phyloP scores from a whole-genome alignment of 2,888 invertebrate species.

The Schizaphis graminum region DNA sequence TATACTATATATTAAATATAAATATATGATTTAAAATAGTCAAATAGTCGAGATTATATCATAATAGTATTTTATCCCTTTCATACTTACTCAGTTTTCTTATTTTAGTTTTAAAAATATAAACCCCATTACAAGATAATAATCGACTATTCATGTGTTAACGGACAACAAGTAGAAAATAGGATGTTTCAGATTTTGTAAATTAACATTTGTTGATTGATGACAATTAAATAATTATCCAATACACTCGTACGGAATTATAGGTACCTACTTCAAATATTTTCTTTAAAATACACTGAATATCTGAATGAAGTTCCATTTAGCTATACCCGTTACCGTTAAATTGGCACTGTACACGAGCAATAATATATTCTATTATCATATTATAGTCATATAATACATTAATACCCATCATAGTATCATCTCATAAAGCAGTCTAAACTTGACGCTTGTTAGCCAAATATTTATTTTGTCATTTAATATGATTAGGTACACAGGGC shows the following conservation, averaged over 20 bases:
- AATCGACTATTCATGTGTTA: neutral
- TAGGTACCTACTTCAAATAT: neutral
- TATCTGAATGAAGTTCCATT: neutral
- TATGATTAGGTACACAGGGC: neutral
- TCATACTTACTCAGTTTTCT: too few species aligned
- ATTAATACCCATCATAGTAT: neutral
- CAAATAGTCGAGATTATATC: neutral
- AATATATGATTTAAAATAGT: neutral
- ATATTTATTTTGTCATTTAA: neutral
- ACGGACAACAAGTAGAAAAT: neutral
- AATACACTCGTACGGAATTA: neutral
- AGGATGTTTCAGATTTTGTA: neutral
- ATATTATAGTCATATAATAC: neutral
- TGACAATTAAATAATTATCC: neutral
- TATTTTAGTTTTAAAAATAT: neutral
- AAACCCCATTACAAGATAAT: neutral
- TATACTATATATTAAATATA: neutral
- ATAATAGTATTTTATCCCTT: neutral
- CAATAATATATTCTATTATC: neutral
- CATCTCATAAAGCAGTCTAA: neutral
- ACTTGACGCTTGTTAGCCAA: neutral
- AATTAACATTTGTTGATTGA: neutral
- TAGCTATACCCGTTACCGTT: neutral
- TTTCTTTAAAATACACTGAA: neutral
- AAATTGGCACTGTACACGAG: neutral